Evolutionary conservation across 2,888 invertebrate species (phyloP), one percentile per base, ranked within the genome.

Genomic region (Phalangium opilio): DNA sequence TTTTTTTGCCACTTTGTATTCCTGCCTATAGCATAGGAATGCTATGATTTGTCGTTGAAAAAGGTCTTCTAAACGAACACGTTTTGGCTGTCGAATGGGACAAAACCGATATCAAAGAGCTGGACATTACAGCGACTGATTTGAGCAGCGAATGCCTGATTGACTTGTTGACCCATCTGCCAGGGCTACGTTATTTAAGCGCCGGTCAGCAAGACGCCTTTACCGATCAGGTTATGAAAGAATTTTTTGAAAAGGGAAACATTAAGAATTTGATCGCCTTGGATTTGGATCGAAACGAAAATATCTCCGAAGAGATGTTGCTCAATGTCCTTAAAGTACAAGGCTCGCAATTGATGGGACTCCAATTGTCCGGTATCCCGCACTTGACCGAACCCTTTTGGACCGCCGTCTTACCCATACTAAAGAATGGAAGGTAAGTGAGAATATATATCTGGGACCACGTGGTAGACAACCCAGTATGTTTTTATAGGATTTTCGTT

Each of bases 61-160:
- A 64, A 89, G 90, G 79, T 65, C 73, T 98, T 8, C 82, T 83
- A 63, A 89, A 89, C 57, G 87, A 91, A 58, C 77, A 84, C 65
- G 81, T 99, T 50, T 84, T 86, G 81, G 82, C 83, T 63, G 93
- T 93, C 8, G 95, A 96, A 62, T 99, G 98, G 98, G 95, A 98
- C 66, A 90, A 93, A 66, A 84, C 89, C 2, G 57, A 60, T 12
- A 68, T 99, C 47, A 85, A 84, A 64, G 98, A 99, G 68, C 65
- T 99, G 57, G 98, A 99, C 62, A 82, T 99, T 48, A 90, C 93
- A 0, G 98, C 90, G 2, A 98, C 96, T 0, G 96, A 99, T 67
- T 69, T 99, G 49, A 83, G 85, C 2, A 79, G 89, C 0, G 95
- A 96, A 63, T 87, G 91, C 55, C 74, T 99, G 38, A 81, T 85